phyloP scores from a whole-genome alignment of 2,888 invertebrate genomes.

The Dendrolimus houi region DNA sequence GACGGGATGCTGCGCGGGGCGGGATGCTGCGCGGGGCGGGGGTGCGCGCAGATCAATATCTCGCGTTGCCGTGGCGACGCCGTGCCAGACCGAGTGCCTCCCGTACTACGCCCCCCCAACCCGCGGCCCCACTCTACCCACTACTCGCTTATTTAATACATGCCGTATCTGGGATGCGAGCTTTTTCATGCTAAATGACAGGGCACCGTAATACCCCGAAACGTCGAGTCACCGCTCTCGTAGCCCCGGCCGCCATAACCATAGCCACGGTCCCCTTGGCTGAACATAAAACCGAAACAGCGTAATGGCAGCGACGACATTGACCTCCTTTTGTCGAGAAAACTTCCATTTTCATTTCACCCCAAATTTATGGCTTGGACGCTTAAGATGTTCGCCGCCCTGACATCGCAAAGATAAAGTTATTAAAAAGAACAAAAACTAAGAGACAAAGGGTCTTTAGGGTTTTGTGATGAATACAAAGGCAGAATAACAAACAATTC shows the following conservation, averaged over 20 bases:
- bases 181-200: constrained; percentile 68
- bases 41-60: constrained; percentile 67
- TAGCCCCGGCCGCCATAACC: constrained; percentile 24
- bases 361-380: constrained; percentile 13
- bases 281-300: constrained; percentile 23
- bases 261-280: constrained; percentile 18
- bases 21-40: constrained; percentile 66
- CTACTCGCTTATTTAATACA: constrained; percentile 72
- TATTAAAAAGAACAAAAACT: neutral
- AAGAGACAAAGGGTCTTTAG: neutral
- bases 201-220: constrained; percentile 48
- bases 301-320: constrained; percentile 39
- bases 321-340: constrained; percentile 41
- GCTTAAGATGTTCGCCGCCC: constrained; percentile 4
- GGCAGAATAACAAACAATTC: neutral
- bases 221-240: constrained; percentile 36
- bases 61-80: constrained; percentile 77
- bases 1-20: constrained; percentile 66
- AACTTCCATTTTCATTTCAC: constrained; percentile 28
- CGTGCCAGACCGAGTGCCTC: constrained; percentile 80
- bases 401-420: constrained; percentile 1
- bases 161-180: constrained; percentile 66
- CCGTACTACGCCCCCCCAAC: constrained; percentile 63
- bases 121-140: constrained; percentile 39
- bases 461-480: neutral